Evolutionary conservation across 2,113 vertebrate species (phyloP), one percentile per base, ranked within the genome.

Genomic region (Notarius quadriscutis): DNA sequence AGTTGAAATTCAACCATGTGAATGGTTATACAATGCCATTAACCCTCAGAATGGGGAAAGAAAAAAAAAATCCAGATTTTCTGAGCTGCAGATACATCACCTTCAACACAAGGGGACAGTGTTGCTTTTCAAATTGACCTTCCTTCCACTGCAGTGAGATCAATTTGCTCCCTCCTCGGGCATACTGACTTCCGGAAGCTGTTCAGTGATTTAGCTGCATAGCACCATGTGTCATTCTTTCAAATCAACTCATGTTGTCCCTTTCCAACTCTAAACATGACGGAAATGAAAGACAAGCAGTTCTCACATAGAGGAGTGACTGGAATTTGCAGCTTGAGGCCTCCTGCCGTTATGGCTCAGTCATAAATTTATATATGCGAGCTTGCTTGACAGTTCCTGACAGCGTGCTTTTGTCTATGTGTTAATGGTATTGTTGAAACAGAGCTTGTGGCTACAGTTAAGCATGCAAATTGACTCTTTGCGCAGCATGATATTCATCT

Each of bases 51-150:
- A 12, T 27, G 63, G 58, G 25, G 41, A 34, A 34, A 71, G 17
- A 15, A 72, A 51, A 5, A 25, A 51, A 74, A 75, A 11, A 50
- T 25, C 2, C 9, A 0, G 0, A 53, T 51, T 18, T 30, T 79
- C 51, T 55, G 25, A 17, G 27, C 7, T 27, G 34, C 20, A 30
- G 48, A 57, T 83, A 15, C 81, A 41, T 2, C 25, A 67, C n/a
- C 1, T 72, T n/a, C 9, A n/a, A 67, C 92, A 91, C 90, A 82
- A 91, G 91, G 85, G 89, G 88, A 67, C 91, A 91, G 86, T 91
- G 27, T 91, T 91, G 90, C 83, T 78, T 89, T 89, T 86, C 25
- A 22, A 90, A 90, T 79, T 1, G 22, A 22, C 12, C 10, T 63
- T 1, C 1, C n/a, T n/a, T 34, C 5, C 75, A 87, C 89, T 87